A percentile compares a stretch with the other conserved stretches of the same genome.
Conservation (phyloP, 2,113 vertebrate genomes). For the Heterocephalus glaber region DNA sequence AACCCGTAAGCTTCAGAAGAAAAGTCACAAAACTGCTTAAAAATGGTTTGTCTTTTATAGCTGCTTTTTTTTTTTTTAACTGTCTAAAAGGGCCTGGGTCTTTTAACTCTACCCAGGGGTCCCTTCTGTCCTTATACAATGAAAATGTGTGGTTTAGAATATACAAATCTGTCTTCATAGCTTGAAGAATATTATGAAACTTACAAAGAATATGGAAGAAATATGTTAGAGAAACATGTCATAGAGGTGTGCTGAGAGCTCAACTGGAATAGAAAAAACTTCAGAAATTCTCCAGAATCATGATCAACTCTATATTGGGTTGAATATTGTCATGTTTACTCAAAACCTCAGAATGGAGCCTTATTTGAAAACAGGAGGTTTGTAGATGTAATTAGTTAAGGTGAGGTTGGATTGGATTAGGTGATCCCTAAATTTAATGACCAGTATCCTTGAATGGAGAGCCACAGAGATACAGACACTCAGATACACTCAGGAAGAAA, state of each 20-base stretch:
- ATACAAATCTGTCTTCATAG: slow-evolving; percentile 78
- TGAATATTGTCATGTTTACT: neutral
- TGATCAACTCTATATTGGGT: slow-evolving; percentile 47
- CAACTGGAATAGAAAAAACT: slow-evolving; percentile 73
- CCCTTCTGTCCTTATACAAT: neutral
- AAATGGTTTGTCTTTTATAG: neutral
- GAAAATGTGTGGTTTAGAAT: slow-evolving; percentile 45
- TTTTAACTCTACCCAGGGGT: neutral
- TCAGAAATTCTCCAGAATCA: slow-evolving; percentile 73
- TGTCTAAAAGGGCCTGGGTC: neutral
- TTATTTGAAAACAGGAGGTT: slow-evolving; percentile 9
- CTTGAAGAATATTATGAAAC: slow-evolving; percentile 72
- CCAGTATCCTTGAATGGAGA: neutral
- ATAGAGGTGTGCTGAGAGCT: slow-evolving; percentile 58
- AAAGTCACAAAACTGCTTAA: neutral
- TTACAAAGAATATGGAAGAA: slow-evolving; percentile 75
- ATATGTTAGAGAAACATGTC: slow-evolving; percentile 49
- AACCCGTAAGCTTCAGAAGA: neutral
- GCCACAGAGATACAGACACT: neutral
- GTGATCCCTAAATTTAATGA: neutral
- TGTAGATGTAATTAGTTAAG: neutral
- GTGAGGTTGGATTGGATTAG: neutral
- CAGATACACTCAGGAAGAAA: neutral
- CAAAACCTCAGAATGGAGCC: neutral
- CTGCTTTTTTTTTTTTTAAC: neutral